Base-by-base conservation (phyloP, 2,888 invertebrate genomes). In the Tiphia femorata region DNA sequence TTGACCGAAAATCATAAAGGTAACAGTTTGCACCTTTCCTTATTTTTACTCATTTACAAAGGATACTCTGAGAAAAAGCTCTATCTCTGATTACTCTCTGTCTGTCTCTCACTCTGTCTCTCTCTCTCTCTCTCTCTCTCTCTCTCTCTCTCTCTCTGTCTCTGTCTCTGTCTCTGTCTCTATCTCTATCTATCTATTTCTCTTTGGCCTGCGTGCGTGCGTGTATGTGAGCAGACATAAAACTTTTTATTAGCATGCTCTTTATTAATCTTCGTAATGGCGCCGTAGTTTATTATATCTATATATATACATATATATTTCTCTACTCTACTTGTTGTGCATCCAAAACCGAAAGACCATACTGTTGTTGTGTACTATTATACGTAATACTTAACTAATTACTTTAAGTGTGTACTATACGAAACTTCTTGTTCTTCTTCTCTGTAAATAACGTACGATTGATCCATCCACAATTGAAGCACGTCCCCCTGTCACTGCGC, bases 11-110 rank as follows among this genome's bases (percentile, higher is more conserved):
- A 81, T 77, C 73, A 81, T 80, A 79, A 86, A 87, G 87, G 87
- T 87, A 90, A 84, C 87, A 87, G 88, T 88, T 69, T 89, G 89
- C 89, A 89, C 89, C 87, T 86, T 71, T 86, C 84, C 85, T 85
- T 83, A 81, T 72, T 74, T 77, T 72, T 68, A 62, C 17, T 67
- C 57, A 60, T 70, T 68, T 62, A 44, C 35, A 63, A 49, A 54
- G 58, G 54, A 49, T 49, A 62, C 57, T 62, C 65, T n/a, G 43
- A 40, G 29, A 56, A 62, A 60, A 51, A 40, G 29, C 48, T 50
- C 46, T 55, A 40, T 58, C 41, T 58, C 46, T 3, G 8, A 33
- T 33, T 25, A 6, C 25, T 27, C n/a, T 38, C 20, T 49, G 14
- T n/a, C 30, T 33, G 6, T 25, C 25, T 25, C 25, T 25, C 25